A percentile compares a stretch with the other conserved stretches of the same genome.
These are phyloP conservation scores for Yponomeuta malinellus DNA, from an alignment of 2,888 invertebrate species.

Conservation along the genomic window DNA sequence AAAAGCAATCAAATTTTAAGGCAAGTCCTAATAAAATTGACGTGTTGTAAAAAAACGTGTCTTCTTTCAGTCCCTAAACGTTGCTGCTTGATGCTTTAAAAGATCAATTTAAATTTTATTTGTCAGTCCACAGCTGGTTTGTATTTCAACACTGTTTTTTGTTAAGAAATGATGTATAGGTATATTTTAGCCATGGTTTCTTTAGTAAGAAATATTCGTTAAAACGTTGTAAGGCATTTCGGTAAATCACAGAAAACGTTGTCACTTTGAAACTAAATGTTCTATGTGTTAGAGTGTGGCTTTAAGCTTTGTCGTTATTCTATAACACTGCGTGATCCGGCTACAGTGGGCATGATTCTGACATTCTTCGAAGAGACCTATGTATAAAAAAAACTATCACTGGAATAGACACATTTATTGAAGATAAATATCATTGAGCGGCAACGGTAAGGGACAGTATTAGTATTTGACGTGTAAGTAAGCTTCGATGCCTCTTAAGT, in stretches of 20 bases:
- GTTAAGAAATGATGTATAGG: no score
- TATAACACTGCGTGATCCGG: not conserved
- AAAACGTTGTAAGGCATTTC: no score
- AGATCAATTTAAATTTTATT: not conserved
- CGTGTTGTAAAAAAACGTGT: conserved; percentile 3
- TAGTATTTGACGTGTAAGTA: conserved; percentile 58
- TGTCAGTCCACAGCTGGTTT: not conserved
- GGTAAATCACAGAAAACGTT: no score
- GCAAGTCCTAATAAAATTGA: not conserved
- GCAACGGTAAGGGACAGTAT: conserved; percentile 1
- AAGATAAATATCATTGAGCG: not conserved
- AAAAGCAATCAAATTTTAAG: not conserved
- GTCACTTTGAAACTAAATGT: no score
- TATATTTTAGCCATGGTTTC: no score
- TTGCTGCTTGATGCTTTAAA: not conserved
- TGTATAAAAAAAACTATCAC: no score
- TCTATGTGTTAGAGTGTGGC: no score
- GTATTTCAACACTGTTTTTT: not conserved
- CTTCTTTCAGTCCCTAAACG: conserved; percentile 7
- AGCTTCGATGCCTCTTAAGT: conserved; percentile 66
- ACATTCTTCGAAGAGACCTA: not conserved
- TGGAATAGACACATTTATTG: not conserved
- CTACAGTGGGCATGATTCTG: not conserved
- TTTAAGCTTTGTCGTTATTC: no score
- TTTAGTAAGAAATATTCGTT: no score